Base-by-base conservation (phyloP, 1,140 invertebrate genomes). In the Frieseomelitta varia region DNA sequence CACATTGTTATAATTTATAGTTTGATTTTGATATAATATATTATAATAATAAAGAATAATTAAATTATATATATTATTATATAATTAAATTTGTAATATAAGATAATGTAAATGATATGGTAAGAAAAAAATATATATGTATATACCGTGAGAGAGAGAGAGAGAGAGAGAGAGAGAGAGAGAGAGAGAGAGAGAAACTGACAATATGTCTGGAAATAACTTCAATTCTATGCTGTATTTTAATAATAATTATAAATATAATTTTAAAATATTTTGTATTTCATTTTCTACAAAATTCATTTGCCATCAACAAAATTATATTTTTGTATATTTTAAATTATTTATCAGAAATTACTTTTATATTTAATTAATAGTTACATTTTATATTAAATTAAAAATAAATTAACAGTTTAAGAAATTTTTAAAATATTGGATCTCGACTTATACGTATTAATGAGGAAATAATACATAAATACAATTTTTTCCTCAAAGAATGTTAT, bases 121-220 rank as follows among this genome's bases (percentile, higher is more conserved):
- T 76, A 67, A 63, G 76, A 88, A 84, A 81, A 84, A 81, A 75
- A 79, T 88, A 74, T 80, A 71, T 79, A 24, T 58, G 24, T 58
- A 58, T 34, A 34, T 34, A 34, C 34, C 34, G 21, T 15, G 12
- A 58, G 55, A 24, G 21, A 24, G 53, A 17, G 84, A 73, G 72
- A 85, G 79, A n/a, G n/a, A n/a, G 34, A 58, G 11, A n/a, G 21
- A 58, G 74, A 24, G 21, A 34, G 72, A 17, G 84, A 91, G 34
- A 58, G 11, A n/a, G 21, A 58, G 74, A 24, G 21, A 34, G 72
- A 17, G 84, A 73, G 74, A 85, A 79, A 91, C 87, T 90, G 75
- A 88, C 77, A 90, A 81, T 87, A 79, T 79, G 88, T 90, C 90
- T 90, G 80, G 88, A 94, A 94, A 94, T 94, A 94, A 92, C 92